phyloP scores from a whole-genome alignment of 1,140 invertebrate genomes.

The Pristionchus pacificus region DNA sequence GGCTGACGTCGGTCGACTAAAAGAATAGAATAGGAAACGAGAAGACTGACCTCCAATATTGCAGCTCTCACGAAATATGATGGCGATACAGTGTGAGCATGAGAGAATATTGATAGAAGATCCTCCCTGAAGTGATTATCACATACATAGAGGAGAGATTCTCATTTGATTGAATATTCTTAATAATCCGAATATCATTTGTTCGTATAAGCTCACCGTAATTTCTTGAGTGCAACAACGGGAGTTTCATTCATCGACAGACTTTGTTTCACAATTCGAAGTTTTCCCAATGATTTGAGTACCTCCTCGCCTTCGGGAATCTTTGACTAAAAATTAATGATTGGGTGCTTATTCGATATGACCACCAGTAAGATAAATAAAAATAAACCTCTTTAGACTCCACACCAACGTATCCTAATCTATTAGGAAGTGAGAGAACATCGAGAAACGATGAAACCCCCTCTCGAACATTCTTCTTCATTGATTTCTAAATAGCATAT shows the following conservation, averaged over 20 bases:
- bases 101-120: neutral
- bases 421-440: neutral
- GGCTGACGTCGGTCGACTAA: no score
- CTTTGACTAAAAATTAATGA: no score
- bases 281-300: neutral
- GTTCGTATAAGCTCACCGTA: neutral
- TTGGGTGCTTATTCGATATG: no score
- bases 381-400: neutral
- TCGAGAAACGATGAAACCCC: neutral
- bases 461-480: neutral
- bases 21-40: no score
- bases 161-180: neutral
- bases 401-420: neutral
- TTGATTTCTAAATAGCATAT: neutral
- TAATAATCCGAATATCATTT: neutral
- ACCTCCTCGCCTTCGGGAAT: neutral
- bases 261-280: neutral
- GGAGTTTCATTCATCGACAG: neutral
- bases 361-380: neutral
- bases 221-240: neutral
- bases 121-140: neutral
- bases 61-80: neutral
- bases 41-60: neutral
- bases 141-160: no score
- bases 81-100: neutral